Evolutionary conservation across 2,113 vertebrate species (phyloP).

Genomic region (Lophura nycthemera): DNA sequence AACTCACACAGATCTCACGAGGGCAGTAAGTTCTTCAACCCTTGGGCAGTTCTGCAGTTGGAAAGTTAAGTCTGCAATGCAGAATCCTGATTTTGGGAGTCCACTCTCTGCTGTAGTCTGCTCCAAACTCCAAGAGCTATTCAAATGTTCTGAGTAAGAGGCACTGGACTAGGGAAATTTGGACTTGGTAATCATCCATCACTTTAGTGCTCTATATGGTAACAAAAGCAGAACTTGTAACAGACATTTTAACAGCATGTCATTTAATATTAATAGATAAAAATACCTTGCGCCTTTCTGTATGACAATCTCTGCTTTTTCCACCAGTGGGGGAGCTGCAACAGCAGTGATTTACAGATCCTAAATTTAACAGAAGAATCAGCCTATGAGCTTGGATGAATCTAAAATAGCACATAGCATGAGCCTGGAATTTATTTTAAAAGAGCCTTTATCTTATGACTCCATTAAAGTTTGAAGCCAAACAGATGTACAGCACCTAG

Average conservation of each 20-base stretch:
- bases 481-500: conserved; percentile 67
- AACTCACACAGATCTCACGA: neutral
- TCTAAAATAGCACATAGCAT: conserved; percentile 62
- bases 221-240: conserved; percentile 37
- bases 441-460: conserved; percentile 63
- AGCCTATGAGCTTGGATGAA: conserved; percentile 40
- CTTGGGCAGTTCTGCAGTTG: neutral
- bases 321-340: conserved; percentile 65
- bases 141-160: neutral
- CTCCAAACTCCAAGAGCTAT: neutral
- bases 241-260: conserved; percentile 29
- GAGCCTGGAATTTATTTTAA: conserved; percentile 70
- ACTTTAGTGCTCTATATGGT: conserved; percentile 30
- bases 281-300: conserved; percentile 50
- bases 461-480: conserved; percentile 62
- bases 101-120: neutral
- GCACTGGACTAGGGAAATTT: conserved; percentile 7
- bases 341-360: conserved; percentile 56
- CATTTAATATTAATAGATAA: conserved; percentile 62
- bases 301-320: conserved; percentile 43
- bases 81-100: neutral
- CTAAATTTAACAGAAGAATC: conserved; percentile 62
- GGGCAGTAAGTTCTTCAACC: neutral
- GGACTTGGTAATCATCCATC: neutral
- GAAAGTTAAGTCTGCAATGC: neutral